phyloP scores from a whole-genome alignment of 2,888 invertebrate genomes.

The Morinoia aosen region DNA sequence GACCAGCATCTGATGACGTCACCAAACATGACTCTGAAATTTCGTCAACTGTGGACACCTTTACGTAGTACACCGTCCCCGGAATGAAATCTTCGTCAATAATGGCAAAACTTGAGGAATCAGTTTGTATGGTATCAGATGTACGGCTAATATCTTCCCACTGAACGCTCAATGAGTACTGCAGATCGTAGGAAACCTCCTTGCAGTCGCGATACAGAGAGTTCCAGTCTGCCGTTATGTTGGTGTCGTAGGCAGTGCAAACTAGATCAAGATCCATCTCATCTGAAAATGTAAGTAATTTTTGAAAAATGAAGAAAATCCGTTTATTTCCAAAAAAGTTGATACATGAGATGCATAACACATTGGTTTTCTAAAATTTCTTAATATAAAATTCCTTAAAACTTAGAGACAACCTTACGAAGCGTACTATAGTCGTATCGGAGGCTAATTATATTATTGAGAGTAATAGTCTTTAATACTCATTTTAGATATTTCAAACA shows the following conservation, averaged over 20 bases:
- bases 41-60: not conserved
- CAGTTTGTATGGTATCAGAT: not conserved
- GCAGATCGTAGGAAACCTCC: not conserved
- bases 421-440: no score
- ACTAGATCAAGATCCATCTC: not conserved
- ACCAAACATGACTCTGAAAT: not conserved
- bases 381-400: no score
- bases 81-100: not conserved
- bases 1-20: not conserved
- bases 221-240: not conserved
- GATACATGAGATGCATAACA: no score
- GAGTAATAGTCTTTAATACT: no score
- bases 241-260: not conserved
- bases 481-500: no score
- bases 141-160: not conserved
- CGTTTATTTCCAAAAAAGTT: no score
- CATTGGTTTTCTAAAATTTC: no score
- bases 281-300: not conserved
- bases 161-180: not conserved
- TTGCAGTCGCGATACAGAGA: not conserved
- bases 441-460: no score
- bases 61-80: not conserved
- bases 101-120: not conserved
- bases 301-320: not conserved
- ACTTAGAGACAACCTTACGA: no score